Base-by-base conservation (phyloP, 2,888 invertebrate species). In the Euphydryas editha region DNA sequence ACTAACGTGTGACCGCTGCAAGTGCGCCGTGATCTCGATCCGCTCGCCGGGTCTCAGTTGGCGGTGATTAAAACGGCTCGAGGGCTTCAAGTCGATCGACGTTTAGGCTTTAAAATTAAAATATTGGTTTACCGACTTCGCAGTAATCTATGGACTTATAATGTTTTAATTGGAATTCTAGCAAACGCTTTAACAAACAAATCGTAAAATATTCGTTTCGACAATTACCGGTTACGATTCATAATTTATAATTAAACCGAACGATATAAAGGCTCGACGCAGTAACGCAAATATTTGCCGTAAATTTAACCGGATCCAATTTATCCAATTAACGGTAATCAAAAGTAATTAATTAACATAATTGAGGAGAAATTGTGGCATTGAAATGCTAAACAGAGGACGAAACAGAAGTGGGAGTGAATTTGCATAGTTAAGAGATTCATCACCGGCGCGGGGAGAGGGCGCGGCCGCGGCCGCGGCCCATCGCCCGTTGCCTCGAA, bases 331-430 rank as follows among this genome's bases (percentile, higher is more conserved):
- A 82, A 82, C 76, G 78, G 80, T 80, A 78, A 81, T 81, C 81
- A 80, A 73, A 68, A 82, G 80, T 81, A 78, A 84, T 84, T 84
- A 81, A 85, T 86, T 84, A 82, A 72, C 85, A 85, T 84, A 84
- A 85, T 84, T 83, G 81, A 74, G 77, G 76, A 78, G 75, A 77
- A 78, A 82, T 81, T 80, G 79, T 76, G 76, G 75, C 77, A 76
- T 78, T 77, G 75, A 80, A 81, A 84, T 82, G 81, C 80, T 78
- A 83, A 84, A 78, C 76, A 81, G 77, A 20, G 51, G 51, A 24
- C 72, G 70, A 75, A 80, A 80, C 78, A 78, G 80, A 79, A 80
- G 77, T 78, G 73, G 75, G 65, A 64, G 69, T 72, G 59, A 71
- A 83, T 85, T 83, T 77, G 76, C 81, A 84, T 83, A 81, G 72